Percentiles rank a stretch among this genome's conserved stretches.
phyloP scores from a whole-genome alignment of 1,140 invertebrate genomes.

The Druon quercuslanigerum region DNA sequence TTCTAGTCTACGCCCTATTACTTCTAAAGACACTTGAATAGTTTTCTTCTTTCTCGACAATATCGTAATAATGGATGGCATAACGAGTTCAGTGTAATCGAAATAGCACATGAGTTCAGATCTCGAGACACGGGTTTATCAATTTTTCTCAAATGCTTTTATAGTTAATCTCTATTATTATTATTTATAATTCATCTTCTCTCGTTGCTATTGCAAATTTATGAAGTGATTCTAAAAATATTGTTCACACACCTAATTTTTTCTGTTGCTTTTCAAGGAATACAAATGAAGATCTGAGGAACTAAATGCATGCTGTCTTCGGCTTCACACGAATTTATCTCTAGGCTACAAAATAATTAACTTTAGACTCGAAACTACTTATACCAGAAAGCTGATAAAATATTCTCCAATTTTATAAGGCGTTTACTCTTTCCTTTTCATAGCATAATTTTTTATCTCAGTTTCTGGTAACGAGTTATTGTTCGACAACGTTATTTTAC shows the following conservation, averaged over 20 bases:
- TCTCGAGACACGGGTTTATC: slow-evolving; percentile 45
- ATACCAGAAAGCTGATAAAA: slow-evolving; percentile 10
- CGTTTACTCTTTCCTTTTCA: neutral
- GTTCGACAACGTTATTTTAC: neutral
- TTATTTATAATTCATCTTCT: slow-evolving; percentile 46
- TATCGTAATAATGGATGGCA: slow-evolving; percentile 50
- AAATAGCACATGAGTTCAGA: slow-evolving; percentile 42
- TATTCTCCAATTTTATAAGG: slow-evolving; percentile 44
- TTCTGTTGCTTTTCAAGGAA: neutral
- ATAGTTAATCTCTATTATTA: slow-evolving; percentile 51
- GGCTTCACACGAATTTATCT: neutral
- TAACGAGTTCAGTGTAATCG: slow-evolving; percentile 51
- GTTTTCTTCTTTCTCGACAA: slow-evolving; percentile 38
- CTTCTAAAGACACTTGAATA: slow-evolving; percentile 46
- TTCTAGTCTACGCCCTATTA: slow-evolving; percentile 48
- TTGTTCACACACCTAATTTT: slow-evolving; percentile 48
- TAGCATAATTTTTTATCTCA: slow-evolving; percentile 7
- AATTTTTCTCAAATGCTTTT: slow-evolving; percentile 45
- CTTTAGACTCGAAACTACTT: neutral
- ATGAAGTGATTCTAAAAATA: slow-evolving; percentile 11
- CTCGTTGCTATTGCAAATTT: slow-evolving; percentile 52
- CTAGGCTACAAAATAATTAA: slow-evolving; percentile 3
- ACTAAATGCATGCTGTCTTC: slow-evolving; percentile 6
- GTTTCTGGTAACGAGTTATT: slow-evolving; percentile 10
- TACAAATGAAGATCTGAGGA: neutral